Conservation (phyloP, 2,113 vertebrate species). For the Gambusia holbrooki region DNA sequence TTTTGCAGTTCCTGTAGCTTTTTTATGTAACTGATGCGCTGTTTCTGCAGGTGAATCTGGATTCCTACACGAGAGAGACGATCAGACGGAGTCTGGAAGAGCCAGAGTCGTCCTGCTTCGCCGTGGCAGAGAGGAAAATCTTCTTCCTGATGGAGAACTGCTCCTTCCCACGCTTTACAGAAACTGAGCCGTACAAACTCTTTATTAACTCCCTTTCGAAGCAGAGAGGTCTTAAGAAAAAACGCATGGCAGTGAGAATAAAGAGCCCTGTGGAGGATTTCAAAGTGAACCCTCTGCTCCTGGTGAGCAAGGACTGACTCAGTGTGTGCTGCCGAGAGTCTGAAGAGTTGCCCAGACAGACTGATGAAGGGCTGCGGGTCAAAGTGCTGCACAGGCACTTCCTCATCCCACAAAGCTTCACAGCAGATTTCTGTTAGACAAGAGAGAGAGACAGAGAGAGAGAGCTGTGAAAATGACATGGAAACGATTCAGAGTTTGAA, state of each 20-base stretch:
- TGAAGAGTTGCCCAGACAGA: constrained; percentile 13
- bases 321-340: not conserved
- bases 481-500: not conserved
- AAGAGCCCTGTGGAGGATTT: constrained; percentile 20
- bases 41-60: constrained; percentile 81
- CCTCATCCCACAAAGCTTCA: constrained; percentile 7
- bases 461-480: not conserved
- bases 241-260: constrained; percentile 13
- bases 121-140: constrained; percentile 80
- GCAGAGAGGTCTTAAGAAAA: constrained; percentile 13
- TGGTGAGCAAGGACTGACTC: constrained; percentile 22
- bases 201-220: constrained; percentile 49
- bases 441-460: constrained; percentile 5
- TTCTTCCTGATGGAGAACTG: constrained; percentile 82
- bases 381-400: constrained; percentile 12
- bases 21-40: not conserved
- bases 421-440: not conserved
- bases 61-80: constrained; percentile 76
- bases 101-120: constrained; percentile 76
- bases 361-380: constrained; percentile 3
- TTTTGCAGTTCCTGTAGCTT: not conserved
- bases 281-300: constrained; percentile 6
- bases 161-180: constrained; percentile 79
- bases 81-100: constrained; percentile 76
- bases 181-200: constrained; percentile 81